These are phyloP conservation scores for Mobula birostris DNA, from an alignment of 2,113 vertebrate genomes.

Conservation along the genomic window DNA sequence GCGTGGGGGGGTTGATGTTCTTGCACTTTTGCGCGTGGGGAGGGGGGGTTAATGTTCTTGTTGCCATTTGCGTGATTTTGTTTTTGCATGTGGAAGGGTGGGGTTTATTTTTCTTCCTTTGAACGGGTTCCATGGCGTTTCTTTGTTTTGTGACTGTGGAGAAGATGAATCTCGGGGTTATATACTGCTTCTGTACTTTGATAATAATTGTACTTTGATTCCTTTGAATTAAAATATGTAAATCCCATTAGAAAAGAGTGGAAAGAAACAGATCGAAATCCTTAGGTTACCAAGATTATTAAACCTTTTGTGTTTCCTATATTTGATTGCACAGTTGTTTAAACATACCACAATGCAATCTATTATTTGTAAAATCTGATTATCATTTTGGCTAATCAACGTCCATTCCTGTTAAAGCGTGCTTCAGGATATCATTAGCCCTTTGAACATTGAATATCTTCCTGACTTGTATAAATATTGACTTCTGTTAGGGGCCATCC, in stretches of 20 bases:
- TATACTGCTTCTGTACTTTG: too few relatives aligned
- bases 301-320: not conserved
- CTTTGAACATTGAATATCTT: not conserved
- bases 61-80: too few relatives aligned
- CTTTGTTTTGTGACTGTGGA: too few relatives aligned
- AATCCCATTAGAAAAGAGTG: not conserved
- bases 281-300: not conserved
- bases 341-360: not conserved
- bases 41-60: too few relatives aligned
- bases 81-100: too few relatives aligned
- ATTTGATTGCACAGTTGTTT: not conserved
- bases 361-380: not conserved
- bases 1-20: too few relatives aligned
- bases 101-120: too few relatives aligned
- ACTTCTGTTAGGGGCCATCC: not conserved
- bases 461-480: conserved; percentile 25
- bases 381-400: not conserved
- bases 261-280: not conserved
- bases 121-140: too few relatives aligned
- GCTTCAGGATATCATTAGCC: not conserved
- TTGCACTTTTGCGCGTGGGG: too few relatives aligned
- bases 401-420: not conserved
- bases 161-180: too few relatives aligned
- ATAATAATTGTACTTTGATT: too few relatives aligned
- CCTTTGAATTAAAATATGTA: not conserved